Evolutionary conservation across 2,888 invertebrate species (phyloP).

Genomic region (Dolichomitus sp.): DNA sequence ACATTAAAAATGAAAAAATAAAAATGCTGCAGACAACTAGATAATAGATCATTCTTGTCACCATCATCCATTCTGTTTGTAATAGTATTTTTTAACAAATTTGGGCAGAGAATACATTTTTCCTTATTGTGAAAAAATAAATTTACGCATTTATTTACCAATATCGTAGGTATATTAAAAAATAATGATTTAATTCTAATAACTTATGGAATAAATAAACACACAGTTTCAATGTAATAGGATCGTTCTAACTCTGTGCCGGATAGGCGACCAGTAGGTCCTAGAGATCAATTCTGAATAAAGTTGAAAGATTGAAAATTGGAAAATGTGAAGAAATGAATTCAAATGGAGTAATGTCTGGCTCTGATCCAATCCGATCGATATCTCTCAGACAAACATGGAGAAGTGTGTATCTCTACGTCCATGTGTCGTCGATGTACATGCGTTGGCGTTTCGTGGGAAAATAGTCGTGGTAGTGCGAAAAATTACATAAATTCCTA

Average conservation of each 20-base stretch:
- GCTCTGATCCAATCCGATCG: not conserved
- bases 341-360: not conserved
- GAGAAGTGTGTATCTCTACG: not conserved
- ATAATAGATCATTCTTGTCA: too few species aligned
- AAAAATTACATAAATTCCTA: conserved; percentile 82
- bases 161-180: not conserved
- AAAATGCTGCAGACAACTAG: too few species aligned
- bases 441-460: conserved; percentile 72
- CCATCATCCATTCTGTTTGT: too few species aligned
- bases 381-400: conserved; percentile 11
- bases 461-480: conserved; percentile 76
- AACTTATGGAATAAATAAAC: too few species aligned
- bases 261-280: not conserved
- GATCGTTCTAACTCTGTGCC: too few species aligned
- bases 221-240: too few species aligned
- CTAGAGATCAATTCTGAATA: not conserved
- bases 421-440: conserved; percentile 47
- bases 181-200: too few species aligned
- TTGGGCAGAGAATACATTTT: too few species aligned
- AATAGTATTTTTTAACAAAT: too few species aligned
- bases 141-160: not conserved
- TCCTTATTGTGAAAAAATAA: not conserved
- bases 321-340: not conserved
- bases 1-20: not conserved
- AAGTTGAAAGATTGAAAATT: not conserved